These are phyloP conservation scores for Pavo muticus DNA, from an alignment of 2,113 vertebrate species.

Conservation along the genomic window DNA sequence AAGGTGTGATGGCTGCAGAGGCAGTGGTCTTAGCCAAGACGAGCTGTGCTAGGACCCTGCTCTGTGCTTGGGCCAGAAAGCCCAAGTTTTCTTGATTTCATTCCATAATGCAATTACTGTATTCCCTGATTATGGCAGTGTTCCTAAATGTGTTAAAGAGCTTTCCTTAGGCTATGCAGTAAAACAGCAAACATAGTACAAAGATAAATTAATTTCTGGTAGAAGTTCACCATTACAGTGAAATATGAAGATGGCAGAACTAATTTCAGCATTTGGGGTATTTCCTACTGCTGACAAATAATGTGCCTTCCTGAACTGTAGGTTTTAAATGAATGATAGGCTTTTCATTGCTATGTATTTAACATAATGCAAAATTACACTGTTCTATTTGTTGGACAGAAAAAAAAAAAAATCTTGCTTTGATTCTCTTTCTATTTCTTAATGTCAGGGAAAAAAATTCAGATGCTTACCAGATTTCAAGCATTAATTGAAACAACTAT, in stretches of 20 bases:
- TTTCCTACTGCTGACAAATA: neutral
- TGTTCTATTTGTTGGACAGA: neutral
- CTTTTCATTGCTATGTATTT: neutral
- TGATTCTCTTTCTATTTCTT: neutral
- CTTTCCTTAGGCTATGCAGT: neutral
- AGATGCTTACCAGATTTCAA: conserved; percentile 24
- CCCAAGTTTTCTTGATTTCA: neutral
- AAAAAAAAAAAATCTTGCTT: neutral
- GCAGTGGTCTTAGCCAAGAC: neutral
- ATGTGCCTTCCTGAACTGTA: neutral
- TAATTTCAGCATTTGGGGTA: neutral
- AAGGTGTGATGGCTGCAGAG: neutral
- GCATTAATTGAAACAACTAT: conserved; percentile 2
- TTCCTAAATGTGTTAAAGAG: neutral
- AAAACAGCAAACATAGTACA: neutral
- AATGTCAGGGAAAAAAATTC: neutral
- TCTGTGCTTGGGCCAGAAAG: neutral
- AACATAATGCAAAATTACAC: neutral
- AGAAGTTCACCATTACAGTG: neutral
- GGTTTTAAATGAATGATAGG: neutral
- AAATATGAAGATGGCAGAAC: neutral
- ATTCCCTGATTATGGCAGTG: neutral
- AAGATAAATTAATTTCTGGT: neutral
- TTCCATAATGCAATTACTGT: neutral
- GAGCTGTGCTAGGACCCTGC: neutral